Evolutionary conservation across 2,113 vertebrate species (phyloP).

Genomic region (Rhineura floridana): DNA sequence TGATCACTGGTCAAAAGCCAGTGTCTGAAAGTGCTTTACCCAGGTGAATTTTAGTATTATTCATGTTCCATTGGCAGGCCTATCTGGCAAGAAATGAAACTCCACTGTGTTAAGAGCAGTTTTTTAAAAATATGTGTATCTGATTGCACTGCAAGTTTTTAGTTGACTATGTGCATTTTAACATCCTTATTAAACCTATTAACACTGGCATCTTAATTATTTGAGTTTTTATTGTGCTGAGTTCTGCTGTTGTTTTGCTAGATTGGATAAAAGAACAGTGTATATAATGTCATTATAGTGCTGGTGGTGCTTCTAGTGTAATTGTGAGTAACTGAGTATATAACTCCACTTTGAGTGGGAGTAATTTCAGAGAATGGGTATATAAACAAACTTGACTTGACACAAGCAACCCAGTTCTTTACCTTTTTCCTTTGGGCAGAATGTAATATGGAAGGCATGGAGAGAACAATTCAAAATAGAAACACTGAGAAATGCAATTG

Average conservation of each 20-base stretch:
- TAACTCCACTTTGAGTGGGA: not conserved
- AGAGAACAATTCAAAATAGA: not conserved
- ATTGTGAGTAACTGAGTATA: not conserved
- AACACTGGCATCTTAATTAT: not conserved
- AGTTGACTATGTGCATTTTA: not conserved
- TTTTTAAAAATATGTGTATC: not conserved
- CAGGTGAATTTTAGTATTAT: not conserved
- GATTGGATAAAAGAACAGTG: not conserved
- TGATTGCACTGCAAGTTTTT: not conserved
- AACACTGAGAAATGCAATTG: not conserved
- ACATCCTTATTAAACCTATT: not conserved
- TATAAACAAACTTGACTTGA: not conserved
- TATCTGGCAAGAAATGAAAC: not conserved
- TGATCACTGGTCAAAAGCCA: not conserved
- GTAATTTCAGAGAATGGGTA: not conserved
- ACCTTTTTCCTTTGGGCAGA: not conserved
- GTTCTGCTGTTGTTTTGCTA: not conserved
- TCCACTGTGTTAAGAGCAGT: not conserved
- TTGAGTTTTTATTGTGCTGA: not conserved
- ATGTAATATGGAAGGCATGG: not conserved
- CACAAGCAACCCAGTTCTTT: not conserved
- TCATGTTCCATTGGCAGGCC: not conserved
- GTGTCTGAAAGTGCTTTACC: not conserved
- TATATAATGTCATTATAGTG: not conserved
- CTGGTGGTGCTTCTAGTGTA: not conserved